A percentile compares a stretch with the other conserved stretches of the same genome.
These are phyloP conservation scores for Coboldia fuscipes DNA, from an alignment of 1,140 invertebrate genomes.

Conservation along the genomic window DNA sequence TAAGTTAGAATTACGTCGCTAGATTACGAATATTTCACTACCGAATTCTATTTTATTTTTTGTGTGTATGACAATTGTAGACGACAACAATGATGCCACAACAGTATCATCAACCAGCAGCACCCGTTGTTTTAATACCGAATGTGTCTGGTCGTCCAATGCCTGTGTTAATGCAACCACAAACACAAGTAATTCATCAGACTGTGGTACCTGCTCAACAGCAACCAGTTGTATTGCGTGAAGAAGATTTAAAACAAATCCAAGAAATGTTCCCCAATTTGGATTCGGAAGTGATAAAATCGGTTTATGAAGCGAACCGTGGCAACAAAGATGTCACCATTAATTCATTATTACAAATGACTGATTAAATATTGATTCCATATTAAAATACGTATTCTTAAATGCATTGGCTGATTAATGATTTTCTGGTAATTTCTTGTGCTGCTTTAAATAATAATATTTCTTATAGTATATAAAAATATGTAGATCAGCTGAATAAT, in stretches of 20 bases:
- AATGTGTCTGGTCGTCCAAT: conserved; percentile 26
- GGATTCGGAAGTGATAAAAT: conserved; percentile 78
- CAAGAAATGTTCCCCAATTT: conserved; percentile 93
- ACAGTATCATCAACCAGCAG: conserved; percentile 5
- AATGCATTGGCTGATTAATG: too few relatives aligned
- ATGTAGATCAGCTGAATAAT: too few relatives aligned
- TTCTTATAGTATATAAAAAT: too few relatives aligned
- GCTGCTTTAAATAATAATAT: too few relatives aligned
- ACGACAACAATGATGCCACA: conserved; percentile 5
- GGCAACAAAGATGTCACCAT: conserved; percentile 82
- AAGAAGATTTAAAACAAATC: conserved; percentile 62
- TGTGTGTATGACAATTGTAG: conserved; percentile 3
- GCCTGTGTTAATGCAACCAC: conserved; percentile 19
- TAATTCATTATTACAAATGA: conserved; percentile 77
- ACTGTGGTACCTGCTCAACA: conserved; percentile 14
- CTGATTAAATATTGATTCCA: too few relatives aligned
- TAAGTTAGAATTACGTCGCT: conserved; percentile 26
- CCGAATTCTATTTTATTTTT: neutral
- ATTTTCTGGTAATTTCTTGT: too few relatives aligned
- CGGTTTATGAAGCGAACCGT: conserved; percentile 69
- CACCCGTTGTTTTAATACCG: conserved; percentile 41
- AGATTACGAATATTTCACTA: conserved; percentile 1
- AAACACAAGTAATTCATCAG: conserved; percentile 13
- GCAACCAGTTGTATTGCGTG: conserved; percentile 23
- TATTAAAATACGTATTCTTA: too few relatives aligned